A percentile compares a stretch with the other conserved stretches of the same genome.
Evolutionary conservation across 2,113 vertebrate species (phyloP).

Genomic region (Muscicapa adusta): DNA sequence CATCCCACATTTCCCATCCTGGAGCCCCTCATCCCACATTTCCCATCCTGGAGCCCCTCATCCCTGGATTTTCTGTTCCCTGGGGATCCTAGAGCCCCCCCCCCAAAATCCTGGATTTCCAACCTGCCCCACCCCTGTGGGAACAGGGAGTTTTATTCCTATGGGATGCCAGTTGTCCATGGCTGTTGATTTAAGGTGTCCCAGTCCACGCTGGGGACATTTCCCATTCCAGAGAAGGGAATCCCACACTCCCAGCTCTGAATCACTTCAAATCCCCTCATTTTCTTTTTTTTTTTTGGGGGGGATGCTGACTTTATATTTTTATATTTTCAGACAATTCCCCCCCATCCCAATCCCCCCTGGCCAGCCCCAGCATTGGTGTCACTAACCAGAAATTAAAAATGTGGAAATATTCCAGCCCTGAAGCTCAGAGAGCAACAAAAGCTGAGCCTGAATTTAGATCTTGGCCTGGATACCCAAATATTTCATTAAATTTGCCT

Average conservation of each 20-base stretch:
- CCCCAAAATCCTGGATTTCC: not conserved
- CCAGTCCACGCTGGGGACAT: not conserved
- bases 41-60: not conserved
- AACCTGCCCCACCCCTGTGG: not conserved
- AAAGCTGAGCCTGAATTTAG: not conserved
- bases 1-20: not conserved
- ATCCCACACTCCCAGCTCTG: not conserved
- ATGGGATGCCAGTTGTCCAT: rapidly evolving
- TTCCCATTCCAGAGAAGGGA: too few relatives aligned
- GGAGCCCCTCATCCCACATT: not conserved
- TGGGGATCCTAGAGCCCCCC: not conserved
- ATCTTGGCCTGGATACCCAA: not conserved
- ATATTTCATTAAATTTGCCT: not conserved
- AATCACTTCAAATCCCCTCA: not conserved
- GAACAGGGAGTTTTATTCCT: not conserved
- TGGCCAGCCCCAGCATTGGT: not conserved
- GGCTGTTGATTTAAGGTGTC: not conserved
- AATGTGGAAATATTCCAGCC: not conserved
- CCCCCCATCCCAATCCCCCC: not conserved
- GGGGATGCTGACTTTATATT: not conserved
- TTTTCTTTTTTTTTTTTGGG: too few relatives aligned
- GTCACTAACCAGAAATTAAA: not conserved
- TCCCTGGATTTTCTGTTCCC: not conserved
- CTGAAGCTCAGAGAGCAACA: not conserved
- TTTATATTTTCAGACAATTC: not conserved